Base-by-base conservation (phyloP, 1,140 invertebrate species). In the Drosophila grimshawi region DNA sequence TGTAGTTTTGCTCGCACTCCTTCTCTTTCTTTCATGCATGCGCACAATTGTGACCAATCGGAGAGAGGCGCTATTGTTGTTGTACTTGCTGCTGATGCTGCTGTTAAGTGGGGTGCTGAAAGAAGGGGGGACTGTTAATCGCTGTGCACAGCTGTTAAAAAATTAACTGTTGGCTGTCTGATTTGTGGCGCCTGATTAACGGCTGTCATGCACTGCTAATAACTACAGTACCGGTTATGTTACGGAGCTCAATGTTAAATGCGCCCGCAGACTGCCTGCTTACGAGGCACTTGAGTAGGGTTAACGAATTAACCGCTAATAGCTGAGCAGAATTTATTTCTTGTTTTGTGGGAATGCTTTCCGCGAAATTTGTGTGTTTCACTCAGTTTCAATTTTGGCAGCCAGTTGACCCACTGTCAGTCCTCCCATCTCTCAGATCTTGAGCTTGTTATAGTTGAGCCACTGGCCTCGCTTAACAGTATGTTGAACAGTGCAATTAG, bases 141-240 rank as follows among this genome's bases (percentile, higher is more conserved):
- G 69, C 46, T 61, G 30, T 52, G 48, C 66, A 43, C 60, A 39
- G 48, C 63, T 52, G 65, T 49, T 62, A 74, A 74, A 57, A 52
- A 74, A 69, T 74, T 69, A 74, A 57, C 51, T 39, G 64, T 27
- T 61, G 65, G 35, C 33, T 53, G 39, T 51, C 64, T 86, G 71
- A 81, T 86, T 86, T 86, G 67, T 76, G 75, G 70, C 76, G 82
- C 82, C 76, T 82, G 83, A 88, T 88, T 86, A 86, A 77, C 80
- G 83, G 85, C 57, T 86, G 83, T 86, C 83, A 80, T 71, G 19
- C 64, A 37, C 41, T 59, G 60, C 19, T 57, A 68, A 32, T 61
- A 72, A 81, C 75, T 77, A 70, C 71, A 59, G 71, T 76, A 57
- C 71, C 63, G 49, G 32, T 32, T 46, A 55, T 73, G 64, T 73